Conservation (phyloP, 2,888 invertebrate genomes). For the Aelia acuminata region DNA sequence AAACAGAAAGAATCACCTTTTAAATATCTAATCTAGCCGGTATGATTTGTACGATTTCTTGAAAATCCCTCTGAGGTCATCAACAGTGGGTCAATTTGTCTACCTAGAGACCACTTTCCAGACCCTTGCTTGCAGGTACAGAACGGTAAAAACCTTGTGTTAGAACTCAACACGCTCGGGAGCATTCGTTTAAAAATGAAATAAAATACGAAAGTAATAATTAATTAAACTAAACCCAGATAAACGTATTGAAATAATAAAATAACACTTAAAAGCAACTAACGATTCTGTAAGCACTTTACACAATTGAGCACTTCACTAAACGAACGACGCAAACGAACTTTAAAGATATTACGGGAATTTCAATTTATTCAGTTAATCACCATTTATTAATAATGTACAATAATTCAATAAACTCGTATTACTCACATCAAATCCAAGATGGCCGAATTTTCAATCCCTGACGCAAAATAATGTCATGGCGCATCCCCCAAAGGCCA, state of each 20-base stretch:
- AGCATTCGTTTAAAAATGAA: slow-evolving; percentile 46
- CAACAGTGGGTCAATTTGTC: slow-evolving; percentile 64
- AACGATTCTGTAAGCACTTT: slow-evolving; percentile 21
- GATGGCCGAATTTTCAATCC: slow-evolving; percentile 68
- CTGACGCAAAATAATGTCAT: slow-evolving; percentile 67
- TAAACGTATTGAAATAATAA: slow-evolving; percentile 9
- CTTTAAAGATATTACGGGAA: neutral
- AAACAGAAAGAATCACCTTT: slow-evolving; percentile 45
- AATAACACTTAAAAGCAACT: slow-evolving; percentile 39
- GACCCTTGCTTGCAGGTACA: slow-evolving; percentile 52
- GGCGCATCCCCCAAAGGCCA: slow-evolving; percentile 67
- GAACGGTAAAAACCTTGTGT: slow-evolving; percentile 48
- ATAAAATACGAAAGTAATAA: slow-evolving; percentile 5
- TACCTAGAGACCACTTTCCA: slow-evolving; percentile 59
- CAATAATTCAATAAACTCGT: slow-evolving; percentile 61
- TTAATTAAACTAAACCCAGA: neutral
- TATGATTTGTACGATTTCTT: slow-evolving; percentile 58
- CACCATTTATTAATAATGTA: slow-evolving; percentile 51
- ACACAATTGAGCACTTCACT: slow-evolving; percentile 46
- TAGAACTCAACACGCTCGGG: neutral
- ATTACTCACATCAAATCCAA: slow-evolving; percentile 66
- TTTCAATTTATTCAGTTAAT: slow-evolving; percentile 21
- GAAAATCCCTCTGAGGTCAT: slow-evolving; percentile 64
- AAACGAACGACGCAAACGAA: slow-evolving; percentile 24
- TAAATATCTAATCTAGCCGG: slow-evolving; percentile 60